Percentiles rank a stretch among this genome's conserved stretches.
These are phyloP conservation scores for Melanitta fusca DNA, from an alignment of 2,797 vertebrate genomes.

Conservation along the genomic window DNA sequence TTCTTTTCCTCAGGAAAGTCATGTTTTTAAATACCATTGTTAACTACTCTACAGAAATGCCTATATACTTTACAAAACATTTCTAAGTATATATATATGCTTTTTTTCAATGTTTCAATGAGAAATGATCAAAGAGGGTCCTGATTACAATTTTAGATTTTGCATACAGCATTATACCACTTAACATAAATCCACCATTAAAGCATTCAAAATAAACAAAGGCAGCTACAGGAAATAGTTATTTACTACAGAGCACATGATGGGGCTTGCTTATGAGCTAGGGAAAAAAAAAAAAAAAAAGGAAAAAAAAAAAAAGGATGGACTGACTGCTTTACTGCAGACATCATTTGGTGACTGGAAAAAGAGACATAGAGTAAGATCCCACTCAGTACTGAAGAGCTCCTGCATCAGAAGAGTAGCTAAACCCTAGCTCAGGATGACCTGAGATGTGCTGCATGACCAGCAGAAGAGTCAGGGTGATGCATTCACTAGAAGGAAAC, in stretches of 20 bases:
- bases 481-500: not conserved
- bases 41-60: not conserved
- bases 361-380: not conserved
- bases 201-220: not conserved
- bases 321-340: not conserved
- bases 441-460: not conserved
- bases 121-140: not conserved
- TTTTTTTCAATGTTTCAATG: not conserved
- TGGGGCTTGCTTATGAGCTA: not conserved
- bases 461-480: not conserved
- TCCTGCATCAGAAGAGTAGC: accelerated
- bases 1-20: not conserved
- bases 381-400: not conserved
- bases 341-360: not conserved
- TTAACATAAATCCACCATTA: not conserved
- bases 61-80: not conserved
- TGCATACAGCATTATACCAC: not conserved
- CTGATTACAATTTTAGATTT: not conserved
- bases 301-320: not conserved
- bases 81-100: not conserved
- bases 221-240: not conserved
- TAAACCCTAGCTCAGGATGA: not conserved
- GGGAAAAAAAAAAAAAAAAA: not conserved
- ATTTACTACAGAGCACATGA: not conserved
- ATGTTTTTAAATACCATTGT: not conserved